Conservation (phyloP, 2,888 invertebrate species). For the Cerceris ruficornis region DNA sequence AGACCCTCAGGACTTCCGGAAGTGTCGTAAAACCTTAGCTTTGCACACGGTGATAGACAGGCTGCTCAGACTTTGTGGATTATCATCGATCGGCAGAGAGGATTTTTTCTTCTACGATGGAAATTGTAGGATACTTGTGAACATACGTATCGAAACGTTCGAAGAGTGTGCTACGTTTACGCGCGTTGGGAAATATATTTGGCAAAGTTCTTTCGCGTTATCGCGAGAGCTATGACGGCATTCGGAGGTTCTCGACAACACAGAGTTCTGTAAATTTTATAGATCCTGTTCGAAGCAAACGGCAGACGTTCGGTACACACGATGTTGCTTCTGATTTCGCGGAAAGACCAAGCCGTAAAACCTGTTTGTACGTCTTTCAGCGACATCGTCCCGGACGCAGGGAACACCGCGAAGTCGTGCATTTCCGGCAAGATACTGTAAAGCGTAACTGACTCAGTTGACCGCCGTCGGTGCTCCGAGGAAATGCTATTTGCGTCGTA, state of each 20-base stretch:
- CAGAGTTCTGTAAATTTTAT: slow-evolving; percentile 36
- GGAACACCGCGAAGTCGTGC: slow-evolving; percentile 26
- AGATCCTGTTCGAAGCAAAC: slow-evolving; percentile 37
- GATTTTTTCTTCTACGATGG: no score
- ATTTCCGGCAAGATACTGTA: slow-evolving; percentile 55
- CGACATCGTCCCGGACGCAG: slow-evolving; percentile 32
- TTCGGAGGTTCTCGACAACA: neutral
- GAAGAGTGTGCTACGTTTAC: no score
- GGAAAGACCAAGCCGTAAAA: slow-evolving; percentile 48
- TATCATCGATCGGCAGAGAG: no score
- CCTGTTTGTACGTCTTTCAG: slow-evolving; percentile 53
- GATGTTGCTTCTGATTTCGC: slow-evolving; percentile 53
- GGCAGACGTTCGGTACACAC: slow-evolving; percentile 29
- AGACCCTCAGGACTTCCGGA: no score
- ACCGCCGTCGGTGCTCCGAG: slow-evolving; percentile 46
- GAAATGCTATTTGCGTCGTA: slow-evolving; percentile 53
- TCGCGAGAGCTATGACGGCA: neutral
- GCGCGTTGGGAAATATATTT: no score
- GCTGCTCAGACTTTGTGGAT: no score
- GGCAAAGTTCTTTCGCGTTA: no score
- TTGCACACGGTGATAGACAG: no score
- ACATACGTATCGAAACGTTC: no score
- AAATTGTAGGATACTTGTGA: no score
- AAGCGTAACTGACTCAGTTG: slow-evolving; percentile 53
- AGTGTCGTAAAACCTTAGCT: no score